phyloP scores from a whole-genome alignment of 2,888 invertebrate genomes.

The Thyatira batis region DNA sequence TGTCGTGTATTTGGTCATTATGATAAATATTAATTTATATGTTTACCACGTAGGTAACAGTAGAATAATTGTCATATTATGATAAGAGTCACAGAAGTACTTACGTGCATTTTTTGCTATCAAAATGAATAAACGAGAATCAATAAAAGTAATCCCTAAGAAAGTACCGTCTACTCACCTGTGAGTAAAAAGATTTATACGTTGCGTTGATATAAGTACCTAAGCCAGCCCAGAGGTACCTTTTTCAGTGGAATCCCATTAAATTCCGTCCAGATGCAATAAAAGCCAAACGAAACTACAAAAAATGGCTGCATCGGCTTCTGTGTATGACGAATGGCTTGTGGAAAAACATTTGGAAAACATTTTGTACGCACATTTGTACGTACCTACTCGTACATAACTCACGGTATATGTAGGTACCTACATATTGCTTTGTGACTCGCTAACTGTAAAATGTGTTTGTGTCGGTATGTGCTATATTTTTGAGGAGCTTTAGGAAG shows the following conservation, averaged over 20 bases:
- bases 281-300: conserved; percentile 3
- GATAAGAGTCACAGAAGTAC: too few species aligned
- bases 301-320: conserved; percentile 1
- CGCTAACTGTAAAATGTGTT: too few species aligned
- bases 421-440: neutral
- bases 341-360: neutral
- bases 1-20: neutral
- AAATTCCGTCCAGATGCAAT: conserved; percentile 5
- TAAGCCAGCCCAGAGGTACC: neutral
- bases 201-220: neutral
- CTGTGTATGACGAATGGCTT: neutral
- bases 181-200: neutral
- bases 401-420: neutral
- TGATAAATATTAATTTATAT: too few species aligned
- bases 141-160: too few species aligned
- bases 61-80: too few species aligned
- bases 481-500: too few species aligned
- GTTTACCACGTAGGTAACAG: too few species aligned
- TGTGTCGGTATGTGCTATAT: too few species aligned
- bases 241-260: neutral
- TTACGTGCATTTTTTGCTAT: too few species aligned
- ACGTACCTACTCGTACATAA: neutral
- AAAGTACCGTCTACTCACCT: neutral
- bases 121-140: too few species aligned
- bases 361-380: conserved; percentile 1